Conservation (phyloP, 2,797 vertebrate species). For the Phyllotis vaccarum region DNA sequence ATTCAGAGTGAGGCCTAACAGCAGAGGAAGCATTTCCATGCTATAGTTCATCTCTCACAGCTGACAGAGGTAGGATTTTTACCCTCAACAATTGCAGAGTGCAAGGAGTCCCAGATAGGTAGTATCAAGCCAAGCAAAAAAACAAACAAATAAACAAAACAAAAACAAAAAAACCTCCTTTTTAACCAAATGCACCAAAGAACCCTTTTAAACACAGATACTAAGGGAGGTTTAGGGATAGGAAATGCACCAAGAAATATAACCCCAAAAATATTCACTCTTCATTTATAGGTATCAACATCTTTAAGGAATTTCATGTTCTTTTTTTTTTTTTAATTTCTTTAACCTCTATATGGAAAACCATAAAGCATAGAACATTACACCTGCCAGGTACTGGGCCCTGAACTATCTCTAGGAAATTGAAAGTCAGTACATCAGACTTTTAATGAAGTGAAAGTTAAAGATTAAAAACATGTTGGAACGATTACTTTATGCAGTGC, state of each 20-base stretch:
- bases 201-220: not conserved
- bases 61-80: not conserved
- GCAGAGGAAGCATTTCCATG: not conserved
- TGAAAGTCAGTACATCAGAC: slow-evolving; percentile 90
- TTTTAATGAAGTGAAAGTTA: slow-evolving; percentile 88
- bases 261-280: not conserved
- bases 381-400: slow-evolving; percentile 67
- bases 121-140: not conserved
- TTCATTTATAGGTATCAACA: slow-evolving; percentile 16
- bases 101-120: not conserved
- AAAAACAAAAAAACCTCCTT: slow-evolving; percentile 50
- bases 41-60: not conserved
- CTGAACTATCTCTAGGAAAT: slow-evolving; percentile 87
- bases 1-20: not conserved
- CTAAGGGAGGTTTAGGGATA: not conserved
- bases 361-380: slow-evolving; percentile 72
- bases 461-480: slow-evolving; percentile 93
- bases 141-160: too few species aligned
- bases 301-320: slow-evolving; percentile 52
- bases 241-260: slow-evolving; percentile 31
- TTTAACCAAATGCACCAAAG: not conserved
- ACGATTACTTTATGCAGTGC: slow-evolving; percentile 89
- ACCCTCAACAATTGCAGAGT: not conserved
- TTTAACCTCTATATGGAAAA: slow-evolving; percentile 60
- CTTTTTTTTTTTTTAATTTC: slow-evolving; percentile 69